A percentile compares a stretch with the other conserved stretches of the same genome.
phyloP scores from a whole-genome alignment of 1,140 invertebrate species.

The Drosophila eugracilis region DNA sequence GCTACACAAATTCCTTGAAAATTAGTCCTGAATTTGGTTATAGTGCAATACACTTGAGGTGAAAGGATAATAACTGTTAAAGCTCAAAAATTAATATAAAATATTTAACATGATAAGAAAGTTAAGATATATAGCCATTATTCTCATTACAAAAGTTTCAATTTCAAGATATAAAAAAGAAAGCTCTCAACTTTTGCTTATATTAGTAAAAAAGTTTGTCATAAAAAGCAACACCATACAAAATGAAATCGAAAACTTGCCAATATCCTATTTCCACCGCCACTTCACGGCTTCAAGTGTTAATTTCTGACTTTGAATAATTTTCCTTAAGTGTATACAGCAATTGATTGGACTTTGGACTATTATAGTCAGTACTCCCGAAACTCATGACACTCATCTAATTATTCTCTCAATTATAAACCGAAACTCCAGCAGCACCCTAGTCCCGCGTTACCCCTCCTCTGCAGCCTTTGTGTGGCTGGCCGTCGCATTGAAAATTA shows the following conservation, averaged over 20 bases:
- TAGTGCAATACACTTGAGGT: not conserved
- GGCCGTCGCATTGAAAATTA: slow-evolving; percentile 36
- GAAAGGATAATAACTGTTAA: not conserved
- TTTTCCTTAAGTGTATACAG: not conserved
- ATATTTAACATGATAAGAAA: too few relatives aligned
- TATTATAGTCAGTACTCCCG: slow-evolving; percentile 1
- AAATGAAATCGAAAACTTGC: too few relatives aligned
- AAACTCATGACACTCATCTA: slow-evolving; percentile 65
- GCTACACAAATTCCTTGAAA: slow-evolving; percentile 2
- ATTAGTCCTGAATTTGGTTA: slow-evolving; percentile 1
- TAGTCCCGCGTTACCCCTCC: too few relatives aligned
- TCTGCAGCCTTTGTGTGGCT: slow-evolving; percentile 32
- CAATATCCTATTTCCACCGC: too few relatives aligned
- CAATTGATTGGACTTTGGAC: not conserved
- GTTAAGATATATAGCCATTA: too few relatives aligned
- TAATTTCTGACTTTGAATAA: not conserved
- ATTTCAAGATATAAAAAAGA: too few relatives aligned
- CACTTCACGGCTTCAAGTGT: not conserved
- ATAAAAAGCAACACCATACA: too few relatives aligned
- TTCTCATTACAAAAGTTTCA: too few relatives aligned
- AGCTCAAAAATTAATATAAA: too few relatives aligned
- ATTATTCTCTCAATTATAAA: slow-evolving; percentile 77
- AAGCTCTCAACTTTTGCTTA: not conserved
- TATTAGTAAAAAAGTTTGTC: too few relatives aligned
- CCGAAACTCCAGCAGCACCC: slow-evolving; percentile 4